Conservation (phyloP, 2,888 invertebrate species). For the Cerastoderma edule region DNA sequence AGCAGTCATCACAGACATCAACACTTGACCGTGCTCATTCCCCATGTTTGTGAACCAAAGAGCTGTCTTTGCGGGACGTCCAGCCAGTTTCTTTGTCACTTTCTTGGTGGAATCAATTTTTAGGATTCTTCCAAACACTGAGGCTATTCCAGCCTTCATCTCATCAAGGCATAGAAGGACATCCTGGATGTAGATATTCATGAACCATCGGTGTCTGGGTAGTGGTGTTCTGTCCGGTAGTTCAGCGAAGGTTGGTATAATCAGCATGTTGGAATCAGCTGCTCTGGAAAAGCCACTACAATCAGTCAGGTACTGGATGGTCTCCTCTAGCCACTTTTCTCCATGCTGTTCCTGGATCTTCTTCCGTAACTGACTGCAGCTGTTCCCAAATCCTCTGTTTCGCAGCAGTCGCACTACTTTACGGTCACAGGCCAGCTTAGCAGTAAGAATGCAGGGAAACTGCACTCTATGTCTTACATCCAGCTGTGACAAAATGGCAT, state of each 20-base stretch:
- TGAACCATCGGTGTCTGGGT: slow-evolving; percentile 55
- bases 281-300: slow-evolving; percentile 30
- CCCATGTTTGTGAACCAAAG: slow-evolving; percentile 66
- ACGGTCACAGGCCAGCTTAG: slow-evolving; percentile 54
- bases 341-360: slow-evolving; percentile 44
- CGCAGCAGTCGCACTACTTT: slow-evolving; percentile 51
- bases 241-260: slow-evolving; percentile 11
- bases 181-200: slow-evolving; percentile 56
- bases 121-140: slow-evolving; percentile 53
- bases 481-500: slow-evolving; percentile 55
- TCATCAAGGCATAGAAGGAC: slow-evolving; percentile 58
- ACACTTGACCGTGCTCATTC: slow-evolving; percentile 67
- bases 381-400: slow-evolving; percentile 61
- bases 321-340: slow-evolving; percentile 43
- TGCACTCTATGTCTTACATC: slow-evolving; percentile 50
- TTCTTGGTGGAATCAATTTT: slow-evolving; percentile 70
- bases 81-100: slow-evolving; percentile 51
- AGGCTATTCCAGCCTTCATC: slow-evolving; percentile 41
- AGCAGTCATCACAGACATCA: slow-evolving; percentile 61
- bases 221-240: slow-evolving; percentile 39
- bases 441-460: slow-evolving; percentile 34
- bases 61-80: slow-evolving; percentile 51
- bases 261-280: slow-evolving; percentile 23
- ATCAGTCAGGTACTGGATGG: slow-evolving; percentile 50
- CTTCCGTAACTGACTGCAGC: slow-evolving; percentile 47